Conservation (phyloP, 1,140 invertebrate genomes). For the Drosophila dunni region DNA sequence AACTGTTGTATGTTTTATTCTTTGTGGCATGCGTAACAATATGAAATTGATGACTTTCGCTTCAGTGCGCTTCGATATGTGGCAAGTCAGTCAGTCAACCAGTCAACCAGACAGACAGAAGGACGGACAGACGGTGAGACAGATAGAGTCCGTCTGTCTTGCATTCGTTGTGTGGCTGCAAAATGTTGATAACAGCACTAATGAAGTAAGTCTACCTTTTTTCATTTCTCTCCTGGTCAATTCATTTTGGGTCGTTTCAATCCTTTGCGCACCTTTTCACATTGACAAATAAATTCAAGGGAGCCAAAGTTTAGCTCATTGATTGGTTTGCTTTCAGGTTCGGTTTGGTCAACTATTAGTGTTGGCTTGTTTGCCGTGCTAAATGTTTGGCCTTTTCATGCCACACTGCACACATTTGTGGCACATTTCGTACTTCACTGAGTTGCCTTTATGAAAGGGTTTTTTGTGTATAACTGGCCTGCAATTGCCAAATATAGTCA, state of each 20-base stretch:
- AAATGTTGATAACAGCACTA: conserved; percentile 79
- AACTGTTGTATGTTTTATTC: conserved; percentile 41
- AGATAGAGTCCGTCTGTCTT: conserved; percentile 28
- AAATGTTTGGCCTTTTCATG: conserved; percentile 79
- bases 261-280: conserved; percentile 73
- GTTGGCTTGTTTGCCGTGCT: conserved; percentile 63
- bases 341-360: conserved; percentile 69
- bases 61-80: conserved; percentile 78
- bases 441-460: conserved; percentile 59
- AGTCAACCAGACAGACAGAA: conserved; percentile 35
- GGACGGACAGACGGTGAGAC: conserved; percentile 26
- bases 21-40: conserved; percentile 82
- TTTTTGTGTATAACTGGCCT: conserved; percentile 22
- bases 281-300: conserved; percentile 77
- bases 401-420: conserved; percentile 76
- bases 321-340: conserved; percentile 65
- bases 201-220: conserved; percentile 78
- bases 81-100: conserved; percentile 50
- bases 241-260: conserved; percentile 30
- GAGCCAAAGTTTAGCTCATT: conserved; percentile 57
- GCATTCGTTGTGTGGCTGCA: conserved; percentile 69
- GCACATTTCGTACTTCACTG: conserved; percentile 78
- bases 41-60: conserved; percentile 83
- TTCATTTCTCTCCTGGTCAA: neutral
- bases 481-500: conserved; percentile 58